Evolutionary conservation across 2,113 vertebrate genomes (phyloP).

Genomic region (Ammodytes marinus): DNA sequence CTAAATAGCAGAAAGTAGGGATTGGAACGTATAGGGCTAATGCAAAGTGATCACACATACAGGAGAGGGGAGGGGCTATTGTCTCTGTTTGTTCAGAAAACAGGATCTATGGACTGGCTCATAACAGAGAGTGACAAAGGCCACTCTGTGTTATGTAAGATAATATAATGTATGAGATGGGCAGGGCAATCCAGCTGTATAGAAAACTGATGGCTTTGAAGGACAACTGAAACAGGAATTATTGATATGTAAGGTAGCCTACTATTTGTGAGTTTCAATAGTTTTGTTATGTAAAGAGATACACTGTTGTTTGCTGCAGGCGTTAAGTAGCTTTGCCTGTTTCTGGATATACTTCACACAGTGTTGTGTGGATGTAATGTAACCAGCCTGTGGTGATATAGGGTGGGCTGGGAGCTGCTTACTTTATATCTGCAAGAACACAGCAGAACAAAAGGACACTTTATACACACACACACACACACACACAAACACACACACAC

Average conservation of each 20-base stretch:
- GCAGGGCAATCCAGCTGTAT: no score
- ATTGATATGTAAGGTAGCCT: neutral
- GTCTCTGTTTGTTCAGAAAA: conserved; percentile 71
- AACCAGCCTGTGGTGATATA: no score
- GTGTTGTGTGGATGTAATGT: neutral
- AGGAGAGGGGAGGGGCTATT: conserved; percentile 39
- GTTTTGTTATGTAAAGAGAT: conserved; percentile 22
- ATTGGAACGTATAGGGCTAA: neutral
- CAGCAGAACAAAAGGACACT: no score
- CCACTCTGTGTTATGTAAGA: neutral
- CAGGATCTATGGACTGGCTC: conserved; percentile 50
- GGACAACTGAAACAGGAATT: neutral
- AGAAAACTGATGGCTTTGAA: no score
- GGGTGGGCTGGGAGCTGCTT: no score
- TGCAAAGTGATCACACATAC: conserved; percentile 27
- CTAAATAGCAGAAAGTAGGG: no score
- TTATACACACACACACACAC: no score
- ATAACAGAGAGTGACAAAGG: neutral
- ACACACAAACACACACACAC: no score
- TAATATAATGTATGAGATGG: no score
- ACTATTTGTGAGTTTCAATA: neutral
- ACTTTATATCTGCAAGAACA: no score
- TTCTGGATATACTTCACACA: neutral
- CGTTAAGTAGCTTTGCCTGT: no score
- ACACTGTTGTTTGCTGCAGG: neutral